Percentiles rank a stretch among this genome's conserved stretches.
Evolutionary conservation across 2,888 invertebrate species (phyloP).

Genomic region (Epicampocera succincta): DNA sequence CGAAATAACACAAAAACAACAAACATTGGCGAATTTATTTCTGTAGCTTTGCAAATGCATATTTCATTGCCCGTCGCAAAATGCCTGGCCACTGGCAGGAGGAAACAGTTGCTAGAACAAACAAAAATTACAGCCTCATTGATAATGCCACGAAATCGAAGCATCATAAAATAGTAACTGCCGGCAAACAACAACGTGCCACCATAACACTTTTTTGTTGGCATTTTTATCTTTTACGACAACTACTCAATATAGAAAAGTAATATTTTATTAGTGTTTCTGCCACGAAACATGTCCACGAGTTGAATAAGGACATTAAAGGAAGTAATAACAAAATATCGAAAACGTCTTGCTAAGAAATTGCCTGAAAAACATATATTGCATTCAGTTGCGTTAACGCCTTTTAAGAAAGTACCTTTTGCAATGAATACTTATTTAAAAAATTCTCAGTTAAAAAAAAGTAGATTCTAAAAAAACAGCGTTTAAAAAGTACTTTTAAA

Average conservation of each 20-base stretch:
- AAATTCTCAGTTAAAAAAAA: neutral
- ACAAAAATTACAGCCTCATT: constrained; percentile 71
- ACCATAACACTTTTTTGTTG: constrained; percentile 10
- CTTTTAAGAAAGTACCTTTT: neutral
- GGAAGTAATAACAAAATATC: neutral
- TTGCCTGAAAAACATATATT: too few species aligned
- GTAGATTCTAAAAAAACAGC: neutral
- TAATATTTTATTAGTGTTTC: constrained; percentile 60
- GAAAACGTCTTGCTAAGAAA: neutral
- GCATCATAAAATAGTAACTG: constrained; percentile 75
- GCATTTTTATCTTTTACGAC: constrained; percentile 19
- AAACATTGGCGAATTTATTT: constrained; percentile 9
- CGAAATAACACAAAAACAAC: constrained; percentile 2
- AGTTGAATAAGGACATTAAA: neutral
- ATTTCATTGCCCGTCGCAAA: constrained; percentile 56
- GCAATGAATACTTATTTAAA: neutral
- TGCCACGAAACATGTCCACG: constrained; percentile 8
- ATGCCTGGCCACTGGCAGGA: constrained; percentile 21
- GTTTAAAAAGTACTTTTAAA: neutral
- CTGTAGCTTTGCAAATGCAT: constrained; percentile 53
- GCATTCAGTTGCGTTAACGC: too few species aligned
- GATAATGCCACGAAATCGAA: constrained; percentile 79
- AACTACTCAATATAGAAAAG: constrained; percentile 52
- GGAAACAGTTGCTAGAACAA: constrained; percentile 25
- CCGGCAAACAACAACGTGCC: constrained; percentile 64